These are phyloP conservation scores for Nesometra sesokonis DNA, from an alignment of 35 echinoderm and acorn worm genomes.

Conservation along the genomic window DNA sequence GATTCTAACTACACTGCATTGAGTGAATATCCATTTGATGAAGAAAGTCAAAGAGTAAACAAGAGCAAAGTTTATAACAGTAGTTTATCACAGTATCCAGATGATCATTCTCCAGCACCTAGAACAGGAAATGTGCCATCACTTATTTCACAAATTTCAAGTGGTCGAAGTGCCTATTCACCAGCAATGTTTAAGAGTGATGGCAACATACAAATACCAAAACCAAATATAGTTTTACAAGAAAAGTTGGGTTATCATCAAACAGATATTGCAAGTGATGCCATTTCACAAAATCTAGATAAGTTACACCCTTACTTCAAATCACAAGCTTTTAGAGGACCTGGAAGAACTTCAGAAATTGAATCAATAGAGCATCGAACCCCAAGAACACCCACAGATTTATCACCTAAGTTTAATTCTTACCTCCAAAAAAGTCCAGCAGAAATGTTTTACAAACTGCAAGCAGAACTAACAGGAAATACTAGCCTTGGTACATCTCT, in stretches of 20 bases:
- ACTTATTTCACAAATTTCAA: background rate
- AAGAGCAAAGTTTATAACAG: background rate
- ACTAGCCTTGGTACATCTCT: background rate
- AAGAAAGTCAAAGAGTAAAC: background rate
- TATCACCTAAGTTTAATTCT: background rate
- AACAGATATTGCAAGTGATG: no score
- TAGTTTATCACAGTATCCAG: background rate
- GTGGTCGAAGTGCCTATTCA: background rate
- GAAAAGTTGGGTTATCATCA: no score
- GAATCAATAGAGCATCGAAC: no score
- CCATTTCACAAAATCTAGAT: no score
- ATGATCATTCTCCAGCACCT: background rate
- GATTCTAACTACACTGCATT: background rate
- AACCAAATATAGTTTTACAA: background rate
- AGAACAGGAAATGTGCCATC: background rate
- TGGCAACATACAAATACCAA: background rate
- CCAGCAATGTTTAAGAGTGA: background rate
- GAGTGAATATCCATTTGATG: background rate
- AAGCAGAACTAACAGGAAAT: background rate
- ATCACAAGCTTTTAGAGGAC: no score
- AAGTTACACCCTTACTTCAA: no score
- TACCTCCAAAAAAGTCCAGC: background rate
- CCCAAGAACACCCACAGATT: background rate
- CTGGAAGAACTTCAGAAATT: no score
- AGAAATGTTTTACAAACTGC: background rate